These are phyloP conservation scores for Acrocera orbiculus DNA, from an alignment of 2,888 invertebrate species.

Conservation along the genomic window DNA sequence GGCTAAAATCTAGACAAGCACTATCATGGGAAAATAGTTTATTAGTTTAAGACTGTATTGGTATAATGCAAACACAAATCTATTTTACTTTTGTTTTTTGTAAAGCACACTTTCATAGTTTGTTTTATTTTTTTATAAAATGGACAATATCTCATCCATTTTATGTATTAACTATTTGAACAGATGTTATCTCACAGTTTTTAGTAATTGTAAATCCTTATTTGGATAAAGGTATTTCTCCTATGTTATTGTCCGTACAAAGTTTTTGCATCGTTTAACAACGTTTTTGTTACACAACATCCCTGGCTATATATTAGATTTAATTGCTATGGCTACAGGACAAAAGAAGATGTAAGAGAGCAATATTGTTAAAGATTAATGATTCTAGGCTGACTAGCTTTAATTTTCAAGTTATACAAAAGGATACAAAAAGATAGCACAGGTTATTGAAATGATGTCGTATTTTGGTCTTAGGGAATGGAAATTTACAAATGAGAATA, in stretches of 20 bases:
- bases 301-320: conserved; percentile 32
- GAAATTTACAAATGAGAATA: conserved; percentile 28
- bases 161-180: no score
- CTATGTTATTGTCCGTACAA: conserved; percentile 31
- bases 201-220: no score
- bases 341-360: conserved; percentile 30
- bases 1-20: no score
- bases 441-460: conserved; percentile 31
- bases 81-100: conserved; percentile 4
- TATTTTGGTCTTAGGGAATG: conserved; percentile 31
- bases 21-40: no score
- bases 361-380: no score
- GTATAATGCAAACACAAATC: no score
- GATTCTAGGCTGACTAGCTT: background rate
- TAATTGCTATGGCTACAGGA: conserved; percentile 29
- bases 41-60: no score
- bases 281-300: conserved; percentile 30
- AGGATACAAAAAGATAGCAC: conserved; percentile 27
- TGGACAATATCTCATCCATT: no score
- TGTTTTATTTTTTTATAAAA: no score
- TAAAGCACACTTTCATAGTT: background rate
- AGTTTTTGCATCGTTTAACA: conserved; percentile 27
- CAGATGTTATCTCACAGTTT: no score
- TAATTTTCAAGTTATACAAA: conserved; percentile 21
- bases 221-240: conserved; percentile 32